Percentiles rank a stretch among this genome's conserved stretches.
These are phyloP conservation scores for Trypoxylus dichotomus DNA, from an alignment of 1,140 invertebrate genomes.

Conservation along the genomic window DNA sequence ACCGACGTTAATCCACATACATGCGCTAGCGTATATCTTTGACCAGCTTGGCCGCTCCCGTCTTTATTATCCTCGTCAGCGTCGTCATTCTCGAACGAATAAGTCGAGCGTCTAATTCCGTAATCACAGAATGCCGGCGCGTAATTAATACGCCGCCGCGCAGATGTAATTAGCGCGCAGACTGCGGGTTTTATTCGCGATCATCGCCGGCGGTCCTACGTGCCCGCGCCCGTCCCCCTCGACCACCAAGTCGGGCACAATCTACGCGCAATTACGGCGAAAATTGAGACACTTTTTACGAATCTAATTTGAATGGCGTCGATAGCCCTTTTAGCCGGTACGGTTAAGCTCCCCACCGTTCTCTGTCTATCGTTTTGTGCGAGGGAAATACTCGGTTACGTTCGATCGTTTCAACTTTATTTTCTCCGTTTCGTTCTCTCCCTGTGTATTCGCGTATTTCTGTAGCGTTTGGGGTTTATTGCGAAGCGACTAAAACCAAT, in stretches of 20 bases:
- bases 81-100: too few species aligned
- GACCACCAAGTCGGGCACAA: too few species aligned
- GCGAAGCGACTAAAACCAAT: too few species aligned
- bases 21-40: not conserved
- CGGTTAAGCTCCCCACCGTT: not conserved
- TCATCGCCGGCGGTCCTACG: not conserved
- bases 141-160: slow-evolving; percentile 5
- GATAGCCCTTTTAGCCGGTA: not conserved
- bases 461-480: too few species aligned
- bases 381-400: too few species aligned
- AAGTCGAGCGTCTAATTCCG: slow-evolving; percentile 24
- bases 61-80: not conserved
- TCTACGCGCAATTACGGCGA: not conserved
- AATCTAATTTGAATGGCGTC: not conserved
- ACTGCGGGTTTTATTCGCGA: slow-evolving; percentile 1
- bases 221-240: not conserved
- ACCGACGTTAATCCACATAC: too few species aligned
- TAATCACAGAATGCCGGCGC: slow-evolving; percentile 4
- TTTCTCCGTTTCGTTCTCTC: too few species aligned
- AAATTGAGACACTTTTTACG: slow-evolving; percentile 5
- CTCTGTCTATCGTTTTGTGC: not conserved
- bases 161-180: slow-evolving; percentile 10
- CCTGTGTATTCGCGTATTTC: too few species aligned
- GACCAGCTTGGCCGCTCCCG: not conserved
- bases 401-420: not conserved